phyloP scores from a whole-genome alignment of 2,113 vertebrate genomes.

The Pseudorhombus dupliciocellatus region DNA sequence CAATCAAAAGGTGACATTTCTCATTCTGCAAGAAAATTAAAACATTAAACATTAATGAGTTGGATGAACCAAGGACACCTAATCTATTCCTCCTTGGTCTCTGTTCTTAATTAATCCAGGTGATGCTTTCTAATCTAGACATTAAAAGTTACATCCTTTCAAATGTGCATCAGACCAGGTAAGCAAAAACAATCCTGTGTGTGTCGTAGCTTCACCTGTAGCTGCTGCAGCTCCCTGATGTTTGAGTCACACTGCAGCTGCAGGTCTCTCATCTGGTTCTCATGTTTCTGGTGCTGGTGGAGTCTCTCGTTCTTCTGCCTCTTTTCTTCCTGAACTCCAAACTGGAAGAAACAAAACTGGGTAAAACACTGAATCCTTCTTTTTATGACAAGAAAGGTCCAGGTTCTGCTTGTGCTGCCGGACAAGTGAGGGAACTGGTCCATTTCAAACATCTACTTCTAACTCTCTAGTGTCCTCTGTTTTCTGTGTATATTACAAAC shows the following conservation, averaged over 20 bases:
- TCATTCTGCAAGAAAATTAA: slow-evolving; percentile 88
- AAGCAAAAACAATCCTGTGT: neutral
- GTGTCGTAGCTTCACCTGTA: slow-evolving; percentile 85
- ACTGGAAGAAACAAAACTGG: slow-evolving; percentile 77
- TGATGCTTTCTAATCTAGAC: neutral
- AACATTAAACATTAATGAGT: neutral
- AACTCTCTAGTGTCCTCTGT: neutral
- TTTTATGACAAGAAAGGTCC: neutral
- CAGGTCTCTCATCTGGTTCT: slow-evolving; percentile 98
- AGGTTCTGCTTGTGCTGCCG: neutral
- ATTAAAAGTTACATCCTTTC: neutral
- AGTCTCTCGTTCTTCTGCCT: slow-evolving; percentile 96
- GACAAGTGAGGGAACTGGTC: too few relatives aligned
- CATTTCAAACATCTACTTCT: neutral
- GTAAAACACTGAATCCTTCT: neutral
- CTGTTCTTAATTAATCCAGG: neutral
- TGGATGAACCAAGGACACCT: neutral
- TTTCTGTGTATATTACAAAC: too few relatives aligned
- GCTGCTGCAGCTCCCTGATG: slow-evolving; percentile 93
- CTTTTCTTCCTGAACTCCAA: slow-evolving; percentile 95
- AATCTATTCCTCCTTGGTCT: neutral
- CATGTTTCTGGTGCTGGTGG: slow-evolving; percentile 97
- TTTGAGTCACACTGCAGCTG: slow-evolving; percentile 97
- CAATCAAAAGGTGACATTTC: slow-evolving; percentile 97
- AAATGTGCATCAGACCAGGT: neutral